These are phyloP conservation scores for Alviniconcha marisindica DNA, from an alignment of 1,140 invertebrate species.

Conservation along the genomic window DNA sequence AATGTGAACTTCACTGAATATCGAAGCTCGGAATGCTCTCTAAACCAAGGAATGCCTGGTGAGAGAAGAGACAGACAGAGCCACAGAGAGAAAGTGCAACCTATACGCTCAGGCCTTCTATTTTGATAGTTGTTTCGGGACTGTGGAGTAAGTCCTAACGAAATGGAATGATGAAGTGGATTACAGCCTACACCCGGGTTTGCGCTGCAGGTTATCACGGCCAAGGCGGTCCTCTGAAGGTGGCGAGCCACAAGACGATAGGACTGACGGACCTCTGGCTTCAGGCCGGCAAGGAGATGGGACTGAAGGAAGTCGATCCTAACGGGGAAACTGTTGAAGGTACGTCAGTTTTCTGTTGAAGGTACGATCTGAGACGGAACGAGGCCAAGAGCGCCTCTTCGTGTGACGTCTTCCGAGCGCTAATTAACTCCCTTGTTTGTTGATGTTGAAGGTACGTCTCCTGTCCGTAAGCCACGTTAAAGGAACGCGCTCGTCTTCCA, in stretches of 20 bases:
- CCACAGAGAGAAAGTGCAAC: too few relatives aligned
- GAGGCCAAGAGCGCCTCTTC: too few relatives aligned
- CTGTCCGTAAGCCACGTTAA: background rate
- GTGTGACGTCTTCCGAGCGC: too few relatives aligned
- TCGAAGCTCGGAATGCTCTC: too few relatives aligned
- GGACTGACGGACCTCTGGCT: constrained; percentile 43
- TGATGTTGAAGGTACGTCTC: background rate
- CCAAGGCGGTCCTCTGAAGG: constrained; percentile 44
- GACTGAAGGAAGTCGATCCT: constrained; percentile 40
- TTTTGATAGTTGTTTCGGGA: constrained; percentile 33
- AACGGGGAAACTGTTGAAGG: constrained; percentile 49
- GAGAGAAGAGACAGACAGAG: too few relatives aligned
- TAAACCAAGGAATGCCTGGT: too few relatives aligned
- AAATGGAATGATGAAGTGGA: constrained; percentile 37
- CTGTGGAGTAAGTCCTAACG: constrained; percentile 40
- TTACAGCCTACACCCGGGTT: constrained; percentile 83
- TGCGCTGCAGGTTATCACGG: constrained; percentile 77
- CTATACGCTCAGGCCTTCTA: constrained; percentile 4
- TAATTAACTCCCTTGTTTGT: background rate
- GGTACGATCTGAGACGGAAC: too few relatives aligned
- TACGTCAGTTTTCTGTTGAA: background rate
- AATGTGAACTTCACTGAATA: too few relatives aligned
- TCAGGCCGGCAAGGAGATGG: constrained; percentile 44
- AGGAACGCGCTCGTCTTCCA: too few relatives aligned
- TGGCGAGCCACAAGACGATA: constrained; percentile 41